Conservation (phyloP, 2,888 invertebrate genomes). For the Phalangium opilio region DNA sequence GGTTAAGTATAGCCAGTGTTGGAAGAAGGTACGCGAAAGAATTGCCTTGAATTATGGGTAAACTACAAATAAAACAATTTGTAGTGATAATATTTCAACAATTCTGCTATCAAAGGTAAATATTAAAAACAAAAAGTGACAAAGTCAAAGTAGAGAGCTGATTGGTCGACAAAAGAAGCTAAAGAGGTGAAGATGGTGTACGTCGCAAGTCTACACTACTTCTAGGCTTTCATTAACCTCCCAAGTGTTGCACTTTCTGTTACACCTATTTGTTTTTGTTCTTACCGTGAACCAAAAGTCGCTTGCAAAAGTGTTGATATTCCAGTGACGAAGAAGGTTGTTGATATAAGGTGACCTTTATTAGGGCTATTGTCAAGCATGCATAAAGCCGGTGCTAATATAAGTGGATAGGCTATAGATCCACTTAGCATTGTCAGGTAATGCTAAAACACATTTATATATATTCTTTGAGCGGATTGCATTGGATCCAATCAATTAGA, state of each 20-base stretch:
- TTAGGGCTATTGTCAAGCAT: conserved; percentile 38
- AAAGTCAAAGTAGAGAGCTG: too few species aligned
- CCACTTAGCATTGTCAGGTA: conserved; percentile 71
- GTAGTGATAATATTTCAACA: too few species aligned
- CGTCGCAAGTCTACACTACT: too few species aligned
- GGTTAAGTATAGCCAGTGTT: conserved; percentile 9
- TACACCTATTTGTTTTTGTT: too few species aligned
- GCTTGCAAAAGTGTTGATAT: conserved; percentile 28
- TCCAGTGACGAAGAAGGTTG: conserved; percentile 30
- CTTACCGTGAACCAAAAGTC: conserved; percentile 27
- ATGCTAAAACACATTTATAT: conserved; percentile 30
- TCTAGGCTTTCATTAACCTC: too few species aligned
- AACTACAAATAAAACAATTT: conserved; percentile 19
- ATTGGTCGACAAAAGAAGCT: too few species aligned
- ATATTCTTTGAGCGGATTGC: too few species aligned
- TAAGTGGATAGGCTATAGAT: conserved; percentile 64
- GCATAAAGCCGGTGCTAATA: conserved; percentile 59
- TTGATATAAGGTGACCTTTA: conserved; percentile 27
- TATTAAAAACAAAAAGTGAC: too few species aligned
- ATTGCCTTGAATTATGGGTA: conserved; percentile 39
- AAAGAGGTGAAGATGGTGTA: too few species aligned
- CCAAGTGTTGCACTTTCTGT: too few species aligned
- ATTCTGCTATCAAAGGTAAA: too few species aligned
- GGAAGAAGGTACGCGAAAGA: conserved; percentile 53
- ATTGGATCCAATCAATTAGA: too few species aligned